Conservation (phyloP, 2,797 vertebrate genomes). For the Otolemur crassicaudatus region DNA sequence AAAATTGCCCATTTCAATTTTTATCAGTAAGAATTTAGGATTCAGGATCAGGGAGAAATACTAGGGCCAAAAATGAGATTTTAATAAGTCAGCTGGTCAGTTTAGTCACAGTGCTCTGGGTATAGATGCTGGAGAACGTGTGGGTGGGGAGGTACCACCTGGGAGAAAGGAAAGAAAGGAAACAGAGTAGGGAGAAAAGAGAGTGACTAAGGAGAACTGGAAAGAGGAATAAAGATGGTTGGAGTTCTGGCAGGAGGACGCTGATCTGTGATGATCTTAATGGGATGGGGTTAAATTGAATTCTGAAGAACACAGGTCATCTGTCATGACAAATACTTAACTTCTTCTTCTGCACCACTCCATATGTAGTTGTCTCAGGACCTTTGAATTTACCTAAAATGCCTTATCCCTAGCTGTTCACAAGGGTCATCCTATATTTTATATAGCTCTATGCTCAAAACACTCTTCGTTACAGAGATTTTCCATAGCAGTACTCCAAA, state of each 20-base stretch:
- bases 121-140: constrained; percentile 47
- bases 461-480: not conserved
- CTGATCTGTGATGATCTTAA: not conserved
- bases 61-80: constrained; percentile 37
- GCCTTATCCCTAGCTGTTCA: not conserved
- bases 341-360: not conserved
- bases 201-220: constrained; percentile 63
- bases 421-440: not conserved
- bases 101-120: constrained; percentile 31
- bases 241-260: constrained; percentile 53
- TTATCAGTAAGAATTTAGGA: constrained; percentile 35
- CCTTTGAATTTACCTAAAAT: not conserved
- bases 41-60: constrained; percentile 9
- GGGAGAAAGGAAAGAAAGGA: constrained; percentile 60
- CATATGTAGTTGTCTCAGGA: not conserved
- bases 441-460: not conserved
- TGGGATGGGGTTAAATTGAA: constrained; percentile 34
- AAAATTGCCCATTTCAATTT: not conserved
- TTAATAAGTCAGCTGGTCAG: constrained; percentile 25
- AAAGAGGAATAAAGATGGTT: constrained; percentile 78
- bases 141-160: constrained; percentile 22
- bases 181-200: constrained; percentile 63
- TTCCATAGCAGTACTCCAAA: not conserved
- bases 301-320: constrained; percentile 47
- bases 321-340: not conserved